Conservation (phyloP, 2,797 vertebrate genomes). For the Botia almorhae region DNA sequence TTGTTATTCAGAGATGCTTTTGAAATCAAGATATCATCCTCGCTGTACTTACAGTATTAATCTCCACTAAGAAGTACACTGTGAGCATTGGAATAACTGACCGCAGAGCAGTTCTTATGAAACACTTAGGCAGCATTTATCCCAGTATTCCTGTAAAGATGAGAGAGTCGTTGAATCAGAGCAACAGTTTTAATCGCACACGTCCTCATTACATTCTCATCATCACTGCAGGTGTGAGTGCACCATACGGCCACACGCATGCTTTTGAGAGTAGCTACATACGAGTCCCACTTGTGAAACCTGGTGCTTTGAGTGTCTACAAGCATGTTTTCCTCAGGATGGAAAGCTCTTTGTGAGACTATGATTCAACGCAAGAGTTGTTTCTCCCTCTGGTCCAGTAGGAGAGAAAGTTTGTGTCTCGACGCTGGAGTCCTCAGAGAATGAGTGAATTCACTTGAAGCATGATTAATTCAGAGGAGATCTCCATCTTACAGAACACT, state of each 20-base stretch:
- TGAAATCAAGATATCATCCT: too few relatives aligned
- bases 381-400: slow-evolving; percentile 34
- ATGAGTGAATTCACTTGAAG: slow-evolving; percentile 17
- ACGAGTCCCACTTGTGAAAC: slow-evolving; percentile 4
- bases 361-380: slow-evolving; percentile 35
- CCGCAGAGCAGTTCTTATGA: too few relatives aligned
- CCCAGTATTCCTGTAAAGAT: too few relatives aligned
- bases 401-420: slow-evolving; percentile 20
- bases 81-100: too few relatives aligned
- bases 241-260: not conserved
- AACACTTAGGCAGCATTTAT: too few relatives aligned
- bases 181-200: slow-evolving; percentile 11
- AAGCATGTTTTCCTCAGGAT: slow-evolving; percentile 26
- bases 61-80: too few relatives aligned
- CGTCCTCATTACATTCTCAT: slow-evolving; percentile 20
- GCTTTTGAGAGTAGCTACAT: not conserved
- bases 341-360: slow-evolving; percentile 32
- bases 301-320: slow-evolving; percentile 17
- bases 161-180: slow-evolving; percentile 11
- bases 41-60: too few relatives aligned
- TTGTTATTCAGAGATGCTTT: too few relatives aligned
- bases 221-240: not conserved
- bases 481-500: not conserved
- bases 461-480: slow-evolving; percentile 37
- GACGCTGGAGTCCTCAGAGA: slow-evolving; percentile 18